Evolutionary conservation across 2,113 vertebrate species (phyloP).

Genomic region (Odobenus rosmarus): DNA sequence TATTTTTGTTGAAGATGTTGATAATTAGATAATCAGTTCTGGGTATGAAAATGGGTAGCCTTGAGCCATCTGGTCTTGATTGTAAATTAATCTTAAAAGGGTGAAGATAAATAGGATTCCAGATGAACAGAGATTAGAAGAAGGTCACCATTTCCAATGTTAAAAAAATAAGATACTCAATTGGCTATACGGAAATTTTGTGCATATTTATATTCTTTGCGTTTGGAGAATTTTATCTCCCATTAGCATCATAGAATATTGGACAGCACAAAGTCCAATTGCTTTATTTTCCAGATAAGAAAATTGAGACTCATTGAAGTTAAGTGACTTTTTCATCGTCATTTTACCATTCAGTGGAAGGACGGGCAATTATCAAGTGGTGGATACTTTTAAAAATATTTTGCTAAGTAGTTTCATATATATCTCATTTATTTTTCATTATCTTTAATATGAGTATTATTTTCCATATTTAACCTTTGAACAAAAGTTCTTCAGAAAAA

Average conservation of each 20-base stretch:
- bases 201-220: neutral
- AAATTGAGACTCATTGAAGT: neutral
- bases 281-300: conserved; percentile 16
- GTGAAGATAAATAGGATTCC: conserved; percentile 47
- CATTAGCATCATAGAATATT: neutral
- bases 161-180: conserved; percentile 30
- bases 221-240: conserved; percentile 29
- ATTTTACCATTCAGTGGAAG: neutral
- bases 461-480: neutral
- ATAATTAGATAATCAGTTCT: conserved; percentile 14
- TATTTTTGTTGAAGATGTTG: conserved; percentile 27
- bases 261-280: neutral
- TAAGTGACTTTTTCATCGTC: neutral
- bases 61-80: conserved; percentile 51
- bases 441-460: neutral
- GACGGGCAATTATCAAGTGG: neutral
- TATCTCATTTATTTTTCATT: conserved; percentile 1
- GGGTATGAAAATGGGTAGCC: conserved; percentile 41
- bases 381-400: neutral
- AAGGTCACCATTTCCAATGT: conserved; percentile 13
- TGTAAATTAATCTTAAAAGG: conserved; percentile 61
- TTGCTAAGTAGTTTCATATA: conserved; percentile 17
- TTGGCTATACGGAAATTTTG: neutral
- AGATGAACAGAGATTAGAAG: conserved; percentile 58
- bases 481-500: neutral